Conservation (phyloP, 35 echinoderm and acorn worm species). For the Acanthaster planci region DNA sequence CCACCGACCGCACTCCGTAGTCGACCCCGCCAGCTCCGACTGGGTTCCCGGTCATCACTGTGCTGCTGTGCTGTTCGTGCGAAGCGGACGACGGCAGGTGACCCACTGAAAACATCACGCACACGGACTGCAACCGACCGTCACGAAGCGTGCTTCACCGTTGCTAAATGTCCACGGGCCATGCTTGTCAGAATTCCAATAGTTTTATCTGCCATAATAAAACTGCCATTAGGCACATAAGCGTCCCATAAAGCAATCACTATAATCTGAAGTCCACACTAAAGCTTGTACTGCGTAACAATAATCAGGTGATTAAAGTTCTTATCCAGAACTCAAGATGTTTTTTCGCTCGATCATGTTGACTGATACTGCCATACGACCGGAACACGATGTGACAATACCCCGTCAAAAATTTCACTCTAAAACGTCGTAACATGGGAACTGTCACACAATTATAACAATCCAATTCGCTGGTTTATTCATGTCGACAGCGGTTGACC, state of each 20-base stretch:
- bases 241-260: conserved; percentile 46
- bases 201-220: conserved; percentile 66
- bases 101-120: conserved; percentile 1
- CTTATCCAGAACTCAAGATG: conserved; percentile 23
- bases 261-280: conserved; percentile 56
- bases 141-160: conserved; percentile 35
- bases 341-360: conserved; percentile 28
- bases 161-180: conserved; percentile 8
- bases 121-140: neutral
- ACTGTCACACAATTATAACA: neutral
- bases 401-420: too few relatives aligned
- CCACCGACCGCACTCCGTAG: conserved; percentile 24
- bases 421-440: neutral
- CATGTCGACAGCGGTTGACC: neutral
- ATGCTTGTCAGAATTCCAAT: conserved; percentile 33
- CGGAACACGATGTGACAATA: conserved; percentile 19
- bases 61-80: conserved; percentile 10
- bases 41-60: conserved; percentile 26
- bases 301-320: conserved; percentile 29
- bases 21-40: conserved; percentile 11
- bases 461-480: neutral
- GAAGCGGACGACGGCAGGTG: conserved; percentile 13
- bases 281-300: conserved; percentile 30
- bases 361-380: conserved; percentile 32
- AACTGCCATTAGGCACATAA: conserved; percentile 64